A percentile compares a stretch with the other conserved stretches of the same genome.
These are phyloP conservation scores for Lophura nycthemera DNA, from an alignment of 2,113 vertebrate genomes.

Conservation along the genomic window DNA sequence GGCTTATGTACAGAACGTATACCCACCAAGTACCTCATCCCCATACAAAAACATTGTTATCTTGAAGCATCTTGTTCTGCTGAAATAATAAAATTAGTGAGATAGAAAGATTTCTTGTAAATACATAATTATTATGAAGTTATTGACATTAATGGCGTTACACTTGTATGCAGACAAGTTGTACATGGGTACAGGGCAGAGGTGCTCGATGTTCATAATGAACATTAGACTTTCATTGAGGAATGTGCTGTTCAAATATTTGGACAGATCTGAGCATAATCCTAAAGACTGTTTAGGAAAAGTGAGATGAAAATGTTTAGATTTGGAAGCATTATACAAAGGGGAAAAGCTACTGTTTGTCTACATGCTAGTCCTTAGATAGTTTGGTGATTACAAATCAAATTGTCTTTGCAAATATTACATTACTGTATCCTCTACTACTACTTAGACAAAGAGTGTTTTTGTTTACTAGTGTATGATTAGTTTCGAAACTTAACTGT, in stretches of 20 bases:
- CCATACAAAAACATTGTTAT: background rate
- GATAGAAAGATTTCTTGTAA: background rate
- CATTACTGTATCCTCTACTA: background rate
- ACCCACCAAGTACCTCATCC: accelerated
- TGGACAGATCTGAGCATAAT: background rate
- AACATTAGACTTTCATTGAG: background rate
- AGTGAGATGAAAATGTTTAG: background rate
- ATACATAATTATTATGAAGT: background rate
- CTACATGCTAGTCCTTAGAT: background rate
- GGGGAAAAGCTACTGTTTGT: background rate
- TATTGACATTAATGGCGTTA: background rate
- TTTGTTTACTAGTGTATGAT: background rate
- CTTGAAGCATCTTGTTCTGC: background rate
- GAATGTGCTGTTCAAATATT: background rate
- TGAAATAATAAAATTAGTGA: background rate
- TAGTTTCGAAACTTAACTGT: background rate
- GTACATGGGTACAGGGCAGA: background rate
- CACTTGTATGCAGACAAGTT: background rate
- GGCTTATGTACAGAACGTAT: background rate
- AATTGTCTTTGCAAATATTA: background rate
- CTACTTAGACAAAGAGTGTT: background rate
- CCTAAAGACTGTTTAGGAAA: background rate
- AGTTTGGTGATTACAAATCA: background rate
- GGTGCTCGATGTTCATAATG: background rate
- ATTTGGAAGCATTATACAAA: background rate